Percentiles rank a stretch among this genome's conserved stretches.
Evolutionary conservation across 2,797 vertebrate genomes (phyloP).

Genomic region (Neoniphon sammara): DNA sequence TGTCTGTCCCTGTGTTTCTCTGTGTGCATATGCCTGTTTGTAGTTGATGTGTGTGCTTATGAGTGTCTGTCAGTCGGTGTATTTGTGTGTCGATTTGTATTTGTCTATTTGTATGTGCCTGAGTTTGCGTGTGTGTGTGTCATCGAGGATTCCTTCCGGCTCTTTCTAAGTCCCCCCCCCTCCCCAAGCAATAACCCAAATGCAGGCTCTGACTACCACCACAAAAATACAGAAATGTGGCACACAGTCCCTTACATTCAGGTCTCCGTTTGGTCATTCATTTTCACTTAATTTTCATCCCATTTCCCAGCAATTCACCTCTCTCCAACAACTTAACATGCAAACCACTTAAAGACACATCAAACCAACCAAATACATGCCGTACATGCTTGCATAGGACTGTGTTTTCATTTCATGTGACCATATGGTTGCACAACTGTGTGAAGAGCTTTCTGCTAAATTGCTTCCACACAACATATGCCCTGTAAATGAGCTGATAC

Average conservation of each 20-base stretch:
- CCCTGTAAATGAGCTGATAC: background rate
- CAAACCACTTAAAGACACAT: background rate
- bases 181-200: slow-evolving; percentile 59
- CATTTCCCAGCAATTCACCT: background rate
- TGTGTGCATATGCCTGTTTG: background rate
- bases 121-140: background rate
- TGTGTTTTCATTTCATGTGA: background rate
- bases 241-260: slow-evolving; percentile 18
- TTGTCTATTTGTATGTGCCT: background rate
- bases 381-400: background rate
- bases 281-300: slow-evolving; percentile 13
- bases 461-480: background rate
- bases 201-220: slow-evolving; percentile 34
- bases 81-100: slow-evolving; percentile 9
- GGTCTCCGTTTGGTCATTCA: slow-evolving; percentile 24
- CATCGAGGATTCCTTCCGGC: slow-evolving; percentile 19
- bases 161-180: background rate
- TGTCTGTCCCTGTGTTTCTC: background rate
- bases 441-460: background rate
- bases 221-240: slow-evolving; percentile 11
- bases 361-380: background rate
- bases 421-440: background rate
- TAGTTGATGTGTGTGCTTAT: background rate
- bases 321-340: background rate
- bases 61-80: slow-evolving; percentile 1